Percentiles rank a stretch among this genome's conserved stretches.
These are phyloP conservation scores for Chrysina gloriosa DNA, from an alignment of 2,888 invertebrate species.

Conservation along the genomic window DNA sequence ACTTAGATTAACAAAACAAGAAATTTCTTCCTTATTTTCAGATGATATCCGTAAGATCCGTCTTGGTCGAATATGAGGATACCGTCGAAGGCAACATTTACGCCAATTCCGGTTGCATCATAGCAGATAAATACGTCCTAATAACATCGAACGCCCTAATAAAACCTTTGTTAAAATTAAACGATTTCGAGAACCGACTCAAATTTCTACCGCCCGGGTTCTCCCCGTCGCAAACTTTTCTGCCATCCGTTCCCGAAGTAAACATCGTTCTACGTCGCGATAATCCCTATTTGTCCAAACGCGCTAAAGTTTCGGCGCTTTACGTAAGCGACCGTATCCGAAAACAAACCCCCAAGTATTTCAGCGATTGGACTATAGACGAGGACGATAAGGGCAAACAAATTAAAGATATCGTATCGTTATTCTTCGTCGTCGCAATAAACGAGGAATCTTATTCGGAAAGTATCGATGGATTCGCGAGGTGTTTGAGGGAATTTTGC, in stretches of 20 bases:
- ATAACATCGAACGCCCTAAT: conserved; percentile 29
- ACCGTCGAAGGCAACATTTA: conserved; percentile 20
- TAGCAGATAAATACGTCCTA: conserved; percentile 32
- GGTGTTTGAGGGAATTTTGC: conserved; percentile 5
- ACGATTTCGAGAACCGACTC: not conserved
- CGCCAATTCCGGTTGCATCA: conserved; percentile 39
- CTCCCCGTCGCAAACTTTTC: conserved; percentile 14
- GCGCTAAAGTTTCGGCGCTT: conserved; percentile 23
- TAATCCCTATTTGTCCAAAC: conserved; percentile 19
- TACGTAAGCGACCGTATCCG: conserved; percentile 19
- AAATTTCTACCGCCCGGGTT: conserved; percentile 14
- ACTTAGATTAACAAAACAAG: too few relatives aligned
- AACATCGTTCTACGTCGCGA: conserved; percentile 32
- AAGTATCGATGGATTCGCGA: not conserved
- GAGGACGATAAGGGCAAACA: conserved; percentile 22
- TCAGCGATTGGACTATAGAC: conserved; percentile 39
- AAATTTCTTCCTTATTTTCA: not conserved
- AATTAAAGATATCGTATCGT: conserved; percentile 28
- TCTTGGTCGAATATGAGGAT: conserved; percentile 36
- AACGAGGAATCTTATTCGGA: not conserved
- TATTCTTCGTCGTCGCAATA: conserved; percentile 35
- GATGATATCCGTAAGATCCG: conserved; percentile 30
- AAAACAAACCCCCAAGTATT: conserved; percentile 6
- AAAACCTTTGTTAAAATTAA: too few relatives aligned
- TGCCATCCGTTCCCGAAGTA: conserved; percentile 16